phyloP scores from a whole-genome alignment of 2,888 invertebrate genomes.

The Camptogramma bilineatum region DNA sequence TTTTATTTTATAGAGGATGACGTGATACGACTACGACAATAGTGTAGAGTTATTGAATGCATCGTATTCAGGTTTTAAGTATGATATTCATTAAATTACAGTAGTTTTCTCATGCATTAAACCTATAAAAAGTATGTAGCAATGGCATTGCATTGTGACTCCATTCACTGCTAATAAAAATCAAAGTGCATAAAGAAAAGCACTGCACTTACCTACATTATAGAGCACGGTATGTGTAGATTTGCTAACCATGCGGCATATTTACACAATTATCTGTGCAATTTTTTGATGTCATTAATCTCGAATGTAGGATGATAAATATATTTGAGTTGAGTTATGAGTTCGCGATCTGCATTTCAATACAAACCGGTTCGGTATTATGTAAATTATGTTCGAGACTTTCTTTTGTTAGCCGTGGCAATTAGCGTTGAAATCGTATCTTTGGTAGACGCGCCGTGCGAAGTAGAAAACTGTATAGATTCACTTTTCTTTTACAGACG shows the following conservation, averaged over 20 bases:
- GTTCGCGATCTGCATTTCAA: slow-evolving; percentile 32
- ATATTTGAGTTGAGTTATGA: slow-evolving; percentile 21
- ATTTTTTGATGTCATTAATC: background rate
- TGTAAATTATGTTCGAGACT: slow-evolving; percentile 61
- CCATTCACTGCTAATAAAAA: background rate
- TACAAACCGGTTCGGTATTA: slow-evolving; percentile 48
- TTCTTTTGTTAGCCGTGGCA: slow-evolving; percentile 58
- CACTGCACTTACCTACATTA: background rate
- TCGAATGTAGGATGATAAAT: slow-evolving; percentile 4
- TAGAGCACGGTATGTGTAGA: background rate
- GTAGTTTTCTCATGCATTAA: background rate
- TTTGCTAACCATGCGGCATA: background rate
- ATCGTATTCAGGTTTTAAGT: too few relatives aligned
- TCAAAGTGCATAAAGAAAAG: background rate
- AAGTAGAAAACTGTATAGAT: slow-evolving; percentile 31
- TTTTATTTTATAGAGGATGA: too few relatives aligned
- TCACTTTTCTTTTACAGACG: slow-evolving; percentile 30
- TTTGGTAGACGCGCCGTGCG: slow-evolving; percentile 28
- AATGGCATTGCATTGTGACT: background rate
- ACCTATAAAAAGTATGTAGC: background rate
- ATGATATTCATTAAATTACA: background rate
- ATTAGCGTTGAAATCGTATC: slow-evolving; percentile 54
- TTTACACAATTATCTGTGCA: background rate
- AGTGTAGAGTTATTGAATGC: background rate
- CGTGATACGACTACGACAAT: too few relatives aligned